Evolutionary conservation across 2,888 invertebrate genomes (phyloP), one percentile per base, ranked within the genome.

Genomic region (Leptopilina myrica): DNA sequence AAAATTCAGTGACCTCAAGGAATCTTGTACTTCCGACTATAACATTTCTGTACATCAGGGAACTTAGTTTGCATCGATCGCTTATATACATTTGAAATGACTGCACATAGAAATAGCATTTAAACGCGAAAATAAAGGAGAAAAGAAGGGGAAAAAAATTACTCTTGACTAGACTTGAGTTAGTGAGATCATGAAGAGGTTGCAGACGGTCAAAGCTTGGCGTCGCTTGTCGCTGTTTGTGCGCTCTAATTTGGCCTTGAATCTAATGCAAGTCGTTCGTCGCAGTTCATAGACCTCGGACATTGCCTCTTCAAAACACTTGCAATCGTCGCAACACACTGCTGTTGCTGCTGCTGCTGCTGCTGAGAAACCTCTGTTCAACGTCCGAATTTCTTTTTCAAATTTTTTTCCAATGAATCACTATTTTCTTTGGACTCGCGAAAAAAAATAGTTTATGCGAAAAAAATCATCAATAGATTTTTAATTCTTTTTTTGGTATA

Each of bases 231-330:
- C 77, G 69, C 80, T 82, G 79, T 83, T 82, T 80, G 81, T 78
- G 82, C 84, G 81, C 87, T 89, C 90, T 89, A 90, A 90, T 88
- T 90, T 88, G 88, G 85, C 90, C 90, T 90, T 90, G 89, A 88
- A 88, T 90, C 90, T 90, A 90, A 89, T 89, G 87, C 89, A 88
- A 86, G 87, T 85, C 85, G 84, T 82, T 82, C 84, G 80, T 81
- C 84, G 85, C 85, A 86, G 88, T 88, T 87, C 88, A 82, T 87
- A 87, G 87, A 88, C 88, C 88, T 85, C 87, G 85, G 81, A 78
- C 83, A 80, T 83, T 84, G 84, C 81, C 82, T 79, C 80, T 82
- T 84, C 82, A 86, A 85, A 84, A 73, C 73, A 73, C 53, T 73
- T 73, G 73, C 73, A 73, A 56, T 73, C 73, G 56, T 40, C 73